Conservation (phyloP, 2,113 vertebrate species). For the Melanocharis versteri region DNA sequence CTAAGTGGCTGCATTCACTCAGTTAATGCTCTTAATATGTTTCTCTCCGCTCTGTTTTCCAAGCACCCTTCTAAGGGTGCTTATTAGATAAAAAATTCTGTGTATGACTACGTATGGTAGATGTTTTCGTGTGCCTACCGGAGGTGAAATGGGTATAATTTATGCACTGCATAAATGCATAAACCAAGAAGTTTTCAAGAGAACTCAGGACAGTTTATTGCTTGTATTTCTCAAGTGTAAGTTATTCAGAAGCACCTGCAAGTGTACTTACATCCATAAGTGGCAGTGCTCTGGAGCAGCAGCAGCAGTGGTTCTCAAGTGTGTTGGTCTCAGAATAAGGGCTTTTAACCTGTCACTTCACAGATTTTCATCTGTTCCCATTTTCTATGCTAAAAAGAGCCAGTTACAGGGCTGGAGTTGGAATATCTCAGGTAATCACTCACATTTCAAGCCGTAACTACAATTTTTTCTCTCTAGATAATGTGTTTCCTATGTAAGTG, state of each 20-base stretch:
- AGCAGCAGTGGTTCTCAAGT: neutral
- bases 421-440: neutral
- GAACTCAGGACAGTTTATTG: neutral
- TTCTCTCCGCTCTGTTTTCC: neutral
- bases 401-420: neutral
- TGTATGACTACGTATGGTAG: rapidly evolving
- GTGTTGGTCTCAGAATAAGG: neutral
- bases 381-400: neutral
- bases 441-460: neutral
- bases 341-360: conserved; percentile 20
- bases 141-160: neutral
- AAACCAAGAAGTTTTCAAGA: neutral
- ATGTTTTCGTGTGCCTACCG: rapidly evolving
- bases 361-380: neutral
- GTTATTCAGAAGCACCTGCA: neutral
- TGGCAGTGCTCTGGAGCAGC: neutral
- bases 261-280: neutral
- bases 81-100: neutral
- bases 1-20: neutral
- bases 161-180: neutral
- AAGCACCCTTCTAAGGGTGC: neutral
- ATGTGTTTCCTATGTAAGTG: neutral
- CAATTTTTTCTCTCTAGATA: neutral
- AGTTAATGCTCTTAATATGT: neutral
- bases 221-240: neutral